Evolutionary conservation across 2,113 vertebrate genomes (phyloP), one percentile per base, ranked within the genome.

Genomic region (Gobius niger): DNA sequence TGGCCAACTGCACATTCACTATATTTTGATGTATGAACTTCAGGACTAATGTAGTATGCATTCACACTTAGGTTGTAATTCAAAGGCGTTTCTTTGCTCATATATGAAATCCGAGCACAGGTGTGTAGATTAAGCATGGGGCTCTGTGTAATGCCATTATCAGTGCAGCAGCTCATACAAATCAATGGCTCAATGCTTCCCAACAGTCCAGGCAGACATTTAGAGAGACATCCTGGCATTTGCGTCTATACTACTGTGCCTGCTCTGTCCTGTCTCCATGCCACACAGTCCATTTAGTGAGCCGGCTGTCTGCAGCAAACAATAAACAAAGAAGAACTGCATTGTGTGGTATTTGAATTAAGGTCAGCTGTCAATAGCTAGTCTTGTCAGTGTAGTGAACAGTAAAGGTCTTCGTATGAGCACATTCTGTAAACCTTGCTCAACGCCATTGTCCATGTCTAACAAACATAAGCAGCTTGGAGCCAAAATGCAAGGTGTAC

Each of bases 271-370:
- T n/a, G 57, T n/a, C 57, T 60, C 34, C 13, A 40, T n/a, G 34
- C 57, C 34, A 44, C 57, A 42, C 7, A 41, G 56, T 59, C 11
- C 34, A 40, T 59, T 59, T 59, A 41, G 56, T 59, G 56, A n/a
- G 56, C 56, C 41, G 2, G 56, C 56, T 41, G 34, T 59, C 57
- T 44, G 40, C 57, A 9, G 7, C 40, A 9, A 60, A 60, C 57
- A 60, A 60, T 60, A 42, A 42, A 60, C 57, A 60, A 44, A 60
- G 40, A 9, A n/a, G 56, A 60, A 44, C 4, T 60, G 57, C 57
- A 60, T 60, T 60, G 47, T 47, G 47, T 24, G 63, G 19, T 70
- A 50, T 62, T 62, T 41, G 18, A 63, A 67, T 59, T 46, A 60
- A 10, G 49, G 52, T 6, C 50, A 47, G 14, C 24, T 57, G 18